Conservation (phyloP, 2,888 invertebrate genomes). For the Parnassius orleans region DNA sequence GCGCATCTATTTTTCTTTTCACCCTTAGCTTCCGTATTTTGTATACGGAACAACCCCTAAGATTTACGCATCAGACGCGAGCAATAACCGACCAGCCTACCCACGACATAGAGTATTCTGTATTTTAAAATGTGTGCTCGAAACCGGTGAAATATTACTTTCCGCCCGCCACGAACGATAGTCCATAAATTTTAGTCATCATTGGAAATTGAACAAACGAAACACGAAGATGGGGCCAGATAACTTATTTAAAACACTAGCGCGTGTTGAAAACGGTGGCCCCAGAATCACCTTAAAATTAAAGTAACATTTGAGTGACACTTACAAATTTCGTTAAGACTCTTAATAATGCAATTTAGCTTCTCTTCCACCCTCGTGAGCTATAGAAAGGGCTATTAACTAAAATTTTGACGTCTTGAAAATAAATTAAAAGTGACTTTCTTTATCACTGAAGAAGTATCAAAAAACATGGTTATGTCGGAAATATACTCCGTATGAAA, state of each 20-base stretch:
- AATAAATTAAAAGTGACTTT: too few relatives aligned
- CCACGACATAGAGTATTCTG: constrained; percentile 58
- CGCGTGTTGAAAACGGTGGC: constrained; percentile 40
- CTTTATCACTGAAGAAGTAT: neutral
- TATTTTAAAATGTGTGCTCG: constrained; percentile 75
- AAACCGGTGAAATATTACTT: constrained; percentile 74
- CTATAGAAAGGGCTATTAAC: too few relatives aligned
- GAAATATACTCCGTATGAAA: constrained; percentile 14
- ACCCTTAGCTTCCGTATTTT: constrained; percentile 45
- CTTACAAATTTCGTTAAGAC: constrained; percentile 5
- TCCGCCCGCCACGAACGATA: constrained; percentile 53
- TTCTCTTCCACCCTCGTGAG: too few relatives aligned
- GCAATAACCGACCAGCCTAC: constrained; percentile 64
- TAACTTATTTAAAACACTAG: constrained; percentile 57
- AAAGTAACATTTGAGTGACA: constrained; percentile 10
- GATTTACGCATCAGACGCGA: constrained; percentile 70
- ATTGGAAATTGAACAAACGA: constrained; percentile 57
- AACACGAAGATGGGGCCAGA: constrained; percentile 58
- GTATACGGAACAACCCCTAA: constrained; percentile 55
- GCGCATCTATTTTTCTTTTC: constrained; percentile 69
- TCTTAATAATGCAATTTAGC: constrained; percentile 12
- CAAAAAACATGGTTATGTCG: neutral
- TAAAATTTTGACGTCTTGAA: too few relatives aligned
- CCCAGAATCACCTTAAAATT: constrained; percentile 11
- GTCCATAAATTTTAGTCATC: constrained; percentile 65